These are phyloP conservation scores for Spilarctia lutea DNA, from an alignment of 2,888 invertebrate genomes.

Conservation along the genomic window DNA sequence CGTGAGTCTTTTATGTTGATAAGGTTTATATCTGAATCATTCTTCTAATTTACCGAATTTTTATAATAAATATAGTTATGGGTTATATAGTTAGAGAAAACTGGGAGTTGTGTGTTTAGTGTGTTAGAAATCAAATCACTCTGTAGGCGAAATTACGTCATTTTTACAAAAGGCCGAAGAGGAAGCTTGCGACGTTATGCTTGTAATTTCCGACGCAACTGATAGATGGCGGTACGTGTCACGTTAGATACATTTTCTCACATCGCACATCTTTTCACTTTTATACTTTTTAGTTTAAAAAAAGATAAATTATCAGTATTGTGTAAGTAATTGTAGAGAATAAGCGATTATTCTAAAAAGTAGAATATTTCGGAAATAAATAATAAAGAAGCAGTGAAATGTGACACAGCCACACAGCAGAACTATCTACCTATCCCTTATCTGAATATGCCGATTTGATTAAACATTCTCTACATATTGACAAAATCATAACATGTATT, in stretches of 20 bases:
- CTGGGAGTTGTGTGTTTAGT: not conserved
- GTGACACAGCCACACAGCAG: not conserved
- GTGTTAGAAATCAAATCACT: not conserved
- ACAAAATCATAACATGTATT: no score
- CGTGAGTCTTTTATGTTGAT: no score
- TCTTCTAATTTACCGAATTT: no score
- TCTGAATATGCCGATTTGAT: no score
- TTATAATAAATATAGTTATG: not conserved
- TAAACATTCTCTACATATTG: no score
- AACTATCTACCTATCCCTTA: no score
- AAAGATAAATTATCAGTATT: not conserved
- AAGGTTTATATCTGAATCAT: no score
- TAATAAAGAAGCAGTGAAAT: not conserved
- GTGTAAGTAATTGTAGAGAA: not conserved
- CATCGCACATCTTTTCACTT: not conserved
- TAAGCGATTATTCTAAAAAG: not conserved
- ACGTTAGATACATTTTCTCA: slow-evolving; percentile 26
- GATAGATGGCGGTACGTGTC: slow-evolving; percentile 75
- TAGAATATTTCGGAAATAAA: no score
- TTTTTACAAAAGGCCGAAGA: slow-evolving; percentile 2
- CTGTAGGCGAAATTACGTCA: slow-evolving; percentile 3
- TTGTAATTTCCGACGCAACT: slow-evolving; percentile 56
- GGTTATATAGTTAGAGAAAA: not conserved
- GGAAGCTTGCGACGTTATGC: slow-evolving; percentile 29
- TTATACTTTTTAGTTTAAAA: not conserved